Evolutionary conservation across 1,140 invertebrate genomes (phyloP), one percentile per base, ranked within the genome.

Genomic region (Hyles vespertilio): DNA sequence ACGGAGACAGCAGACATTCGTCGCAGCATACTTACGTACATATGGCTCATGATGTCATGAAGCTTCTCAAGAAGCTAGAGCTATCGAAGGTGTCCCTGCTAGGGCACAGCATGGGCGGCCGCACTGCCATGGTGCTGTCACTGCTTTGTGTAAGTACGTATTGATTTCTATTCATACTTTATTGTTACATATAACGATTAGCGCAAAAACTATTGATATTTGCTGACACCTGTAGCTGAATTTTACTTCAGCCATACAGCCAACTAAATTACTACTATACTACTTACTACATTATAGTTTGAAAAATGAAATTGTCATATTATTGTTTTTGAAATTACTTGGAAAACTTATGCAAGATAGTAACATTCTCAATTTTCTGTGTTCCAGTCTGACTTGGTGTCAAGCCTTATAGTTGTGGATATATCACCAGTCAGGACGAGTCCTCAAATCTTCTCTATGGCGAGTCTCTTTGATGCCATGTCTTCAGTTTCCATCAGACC

Each of bases 101-200:
- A 65, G 97, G 97, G 0, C 97, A 99, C 77, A 98, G 96, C 59
- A 98, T 98, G 96, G 97, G 97, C 47, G 98, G 97, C 33, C 78
- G 84, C 46, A 91, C 95, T n/a, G 94, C 94, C 60, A 98, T 98
- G 96, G 91, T 92, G 46, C 89, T 95, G 46, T 95, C 96, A 57
- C 82, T 98, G 5, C 91, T 90, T 69, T 92, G 95, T 91, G 91
- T 91, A 86, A 80, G 84, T 85, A 71, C 63, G 71, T 77, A 77
- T 40, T 22, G 22, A 22, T 22, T 22, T 22, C 22, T 22, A 22
- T 22, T 22, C 22, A 22, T 22, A 22, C 22, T 22, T 22, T 22
- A 22, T 22, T 22, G 2, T 22, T 22, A 22, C 22, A 22, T 22
- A 22, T 22, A 22, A 22, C 22, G 22, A 22, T 22, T 22, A 22